These are phyloP conservation scores for Apoda limacodes DNA, from an alignment of 2,888 invertebrate genomes.

Conservation along the genomic window DNA sequence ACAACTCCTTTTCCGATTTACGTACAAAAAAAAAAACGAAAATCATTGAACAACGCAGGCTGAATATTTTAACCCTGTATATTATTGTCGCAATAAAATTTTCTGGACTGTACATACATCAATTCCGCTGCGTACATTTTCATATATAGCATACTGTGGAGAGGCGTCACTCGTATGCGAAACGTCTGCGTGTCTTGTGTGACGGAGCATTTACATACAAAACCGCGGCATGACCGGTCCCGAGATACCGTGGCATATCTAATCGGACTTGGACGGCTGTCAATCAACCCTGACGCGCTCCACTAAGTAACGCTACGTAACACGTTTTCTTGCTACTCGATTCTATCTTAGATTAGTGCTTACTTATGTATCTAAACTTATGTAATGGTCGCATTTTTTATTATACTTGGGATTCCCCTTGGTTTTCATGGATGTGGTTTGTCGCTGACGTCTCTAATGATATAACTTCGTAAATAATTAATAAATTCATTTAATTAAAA, in stretches of 20 bases:
- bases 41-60: too few species aligned
- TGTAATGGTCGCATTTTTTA: too few species aligned
- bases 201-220: constrained; percentile 60
- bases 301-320: too few species aligned
- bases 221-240: constrained; percentile 46
- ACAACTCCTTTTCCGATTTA: too few species aligned
- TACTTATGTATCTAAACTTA: not conserved
- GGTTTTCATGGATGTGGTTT: too few species aligned
- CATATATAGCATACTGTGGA: constrained; percentile 25
- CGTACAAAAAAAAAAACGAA: too few species aligned
- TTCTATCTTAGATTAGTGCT: constrained; percentile 28
- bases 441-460: too few species aligned
- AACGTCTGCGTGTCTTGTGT: constrained; percentile 32
- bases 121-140: not conserved
- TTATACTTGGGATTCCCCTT: too few species aligned
- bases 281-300: constrained; percentile 44
- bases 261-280: constrained; percentile 46
- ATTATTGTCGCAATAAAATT: too few species aligned
- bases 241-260: constrained; percentile 56
- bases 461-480: too few species aligned
- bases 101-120: not conserved
- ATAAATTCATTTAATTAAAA: too few species aligned
- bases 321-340: constrained; percentile 38
- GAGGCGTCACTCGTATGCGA: constrained; percentile 35
- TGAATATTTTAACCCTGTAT: too few species aligned